phyloP scores from a whole-genome alignment of 2,113 vertebrate genomes.

The Phalacrocorax brasilianus region DNA sequence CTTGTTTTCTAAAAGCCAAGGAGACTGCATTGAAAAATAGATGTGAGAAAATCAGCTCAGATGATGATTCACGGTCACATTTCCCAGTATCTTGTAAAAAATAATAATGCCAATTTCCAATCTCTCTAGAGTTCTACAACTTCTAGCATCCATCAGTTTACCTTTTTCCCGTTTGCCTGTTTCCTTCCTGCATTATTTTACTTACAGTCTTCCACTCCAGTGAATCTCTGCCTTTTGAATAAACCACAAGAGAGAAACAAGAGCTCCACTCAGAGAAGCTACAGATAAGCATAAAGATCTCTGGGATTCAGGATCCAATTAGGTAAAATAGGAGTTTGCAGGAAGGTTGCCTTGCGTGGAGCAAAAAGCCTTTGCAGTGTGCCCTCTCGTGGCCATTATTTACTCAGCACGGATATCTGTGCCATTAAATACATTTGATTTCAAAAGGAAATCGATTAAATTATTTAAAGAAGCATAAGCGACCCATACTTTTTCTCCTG shows the following conservation, averaged over 20 bases:
- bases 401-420: not conserved
- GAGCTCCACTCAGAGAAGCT: constrained; percentile 16
- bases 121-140: constrained; percentile 49
- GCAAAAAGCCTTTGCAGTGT: constrained; percentile 71
- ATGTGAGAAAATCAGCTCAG: constrained; percentile 38
- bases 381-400: constrained; percentile 77
- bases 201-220: not conserved
- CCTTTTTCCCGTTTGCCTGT: not conserved
- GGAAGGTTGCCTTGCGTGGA: not conserved
- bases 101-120: not conserved
- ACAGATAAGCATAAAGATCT: constrained; percentile 7
- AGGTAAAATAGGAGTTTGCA: constrained; percentile 8
- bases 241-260: not conserved
- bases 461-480: not conserved
- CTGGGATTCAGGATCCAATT: constrained; percentile 12
- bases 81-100: constrained; percentile 47
- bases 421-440: not conserved
- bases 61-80: constrained; percentile 71
- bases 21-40: not conserved
- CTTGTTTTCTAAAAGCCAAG: constrained; percentile 31
- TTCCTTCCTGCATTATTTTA: constrained; percentile 18
- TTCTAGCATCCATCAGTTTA: not conserved
- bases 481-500: not conserved
- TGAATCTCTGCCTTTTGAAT: constrained; percentile 15
- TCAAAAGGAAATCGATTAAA: not conserved